Percentiles rank a stretch among this genome's conserved stretches.
Conservation (phyloP, 2,888 invertebrate species). For the Epinotia brunnichana region DNA sequence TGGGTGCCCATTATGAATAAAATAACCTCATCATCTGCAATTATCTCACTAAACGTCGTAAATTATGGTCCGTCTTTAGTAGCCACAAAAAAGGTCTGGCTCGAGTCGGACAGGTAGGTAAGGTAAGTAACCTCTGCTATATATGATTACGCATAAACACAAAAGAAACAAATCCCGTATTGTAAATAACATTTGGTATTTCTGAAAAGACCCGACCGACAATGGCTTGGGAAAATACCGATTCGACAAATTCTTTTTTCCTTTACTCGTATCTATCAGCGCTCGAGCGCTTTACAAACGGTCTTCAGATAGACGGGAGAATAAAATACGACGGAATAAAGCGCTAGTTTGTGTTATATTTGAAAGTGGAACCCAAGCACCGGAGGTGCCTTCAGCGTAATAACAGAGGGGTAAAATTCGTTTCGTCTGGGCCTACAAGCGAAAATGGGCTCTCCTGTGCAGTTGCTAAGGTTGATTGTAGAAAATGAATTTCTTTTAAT, state of each 20-base stretch:
- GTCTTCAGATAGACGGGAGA: conserved; percentile 46
- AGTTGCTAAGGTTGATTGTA: conserved; percentile 48
- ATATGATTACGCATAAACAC: conserved; percentile 52
- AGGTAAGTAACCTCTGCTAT: conserved; percentile 57
- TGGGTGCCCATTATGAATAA: conserved; percentile 50
- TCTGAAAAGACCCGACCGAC: conserved; percentile 63
- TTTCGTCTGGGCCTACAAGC: conserved; percentile 46
- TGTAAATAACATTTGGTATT: conserved; percentile 69
- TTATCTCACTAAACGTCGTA: conserved; percentile 74
- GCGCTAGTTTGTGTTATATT: conserved; percentile 61
- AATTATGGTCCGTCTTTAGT: conserved; percentile 70
- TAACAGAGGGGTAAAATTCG: conserved; percentile 74
- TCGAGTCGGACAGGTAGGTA: conserved; percentile 60
- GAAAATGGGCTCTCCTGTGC: conserved; percentile 46
- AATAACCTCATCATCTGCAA: conserved; percentile 68
- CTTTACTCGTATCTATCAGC: conserved; percentile 47
- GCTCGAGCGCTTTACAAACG: conserved; percentile 61
- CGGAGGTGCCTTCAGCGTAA: conserved; percentile 59
- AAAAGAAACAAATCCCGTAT: conserved; percentile 58
- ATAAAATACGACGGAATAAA: conserved; percentile 53
- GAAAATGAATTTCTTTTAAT: conserved; percentile 63
- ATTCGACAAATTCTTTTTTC: conserved; percentile 65
- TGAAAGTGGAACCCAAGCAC: conserved; percentile 62
- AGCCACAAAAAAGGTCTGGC: conserved; percentile 67
- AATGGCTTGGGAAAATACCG: conserved; percentile 73